Evolutionary conservation across 2,888 invertebrate species (phyloP).

Genomic region (Tetranychus piercei): DNA sequence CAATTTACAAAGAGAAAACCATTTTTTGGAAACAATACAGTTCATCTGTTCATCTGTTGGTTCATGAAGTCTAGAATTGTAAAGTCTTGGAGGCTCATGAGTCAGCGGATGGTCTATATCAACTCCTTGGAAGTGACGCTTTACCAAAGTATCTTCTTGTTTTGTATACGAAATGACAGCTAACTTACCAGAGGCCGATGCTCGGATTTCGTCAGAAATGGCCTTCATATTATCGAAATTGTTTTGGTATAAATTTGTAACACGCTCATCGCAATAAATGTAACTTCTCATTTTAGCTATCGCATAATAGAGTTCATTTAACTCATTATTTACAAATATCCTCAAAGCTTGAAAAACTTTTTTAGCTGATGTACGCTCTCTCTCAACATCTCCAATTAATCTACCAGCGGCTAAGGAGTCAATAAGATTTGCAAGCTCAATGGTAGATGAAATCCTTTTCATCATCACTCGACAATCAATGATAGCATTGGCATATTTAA

Average conservation of each 20-base stretch:
- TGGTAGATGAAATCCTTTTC: constrained; percentile 56
- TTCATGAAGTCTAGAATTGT: constrained; percentile 43
- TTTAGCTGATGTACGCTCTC: constrained; percentile 43
- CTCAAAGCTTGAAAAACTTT: constrained; percentile 73
- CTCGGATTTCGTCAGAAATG: neutral
- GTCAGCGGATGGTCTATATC: constrained; percentile 49
- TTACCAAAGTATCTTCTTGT: constrained; percentile 77
- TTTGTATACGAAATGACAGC: constrained; percentile 78
- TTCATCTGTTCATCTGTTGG: constrained; percentile 45
- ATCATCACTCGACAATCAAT: constrained; percentile 60
- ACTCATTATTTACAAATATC: constrained; percentile 86
- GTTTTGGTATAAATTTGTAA: neutral
- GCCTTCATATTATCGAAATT: neutral
- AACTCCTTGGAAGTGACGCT: constrained; percentile 55
- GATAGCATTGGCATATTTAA: constrained; percentile 65
- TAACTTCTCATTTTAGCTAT: constrained; percentile 52
- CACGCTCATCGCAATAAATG: constrained; percentile 45
- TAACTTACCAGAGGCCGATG: constrained; percentile 42
- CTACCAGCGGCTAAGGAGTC: constrained; percentile 44
- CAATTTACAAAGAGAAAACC: constrained; percentile 61
- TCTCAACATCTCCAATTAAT: constrained; percentile 39
- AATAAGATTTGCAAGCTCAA: constrained; percentile 38
- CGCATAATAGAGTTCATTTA: constrained; percentile 81
- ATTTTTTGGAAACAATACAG: constrained; percentile 44
- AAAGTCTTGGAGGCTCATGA: constrained; percentile 50